Evolutionary conservation across 1,140 invertebrate species (phyloP).

Genomic region (Ctenoplectra terminalis): DNA sequence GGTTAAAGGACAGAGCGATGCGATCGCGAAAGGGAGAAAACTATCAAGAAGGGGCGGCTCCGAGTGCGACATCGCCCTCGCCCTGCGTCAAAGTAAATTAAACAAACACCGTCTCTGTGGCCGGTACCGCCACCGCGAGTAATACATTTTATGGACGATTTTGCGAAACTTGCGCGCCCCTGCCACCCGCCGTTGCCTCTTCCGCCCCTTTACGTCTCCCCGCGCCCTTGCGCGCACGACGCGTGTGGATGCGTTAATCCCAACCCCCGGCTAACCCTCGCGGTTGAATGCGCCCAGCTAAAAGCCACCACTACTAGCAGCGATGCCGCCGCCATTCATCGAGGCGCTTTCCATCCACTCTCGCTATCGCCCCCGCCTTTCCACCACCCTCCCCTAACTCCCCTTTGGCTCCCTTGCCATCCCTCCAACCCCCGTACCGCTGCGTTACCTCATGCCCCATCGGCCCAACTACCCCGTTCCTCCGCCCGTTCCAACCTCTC

Average conservation of each 20-base stretch:
- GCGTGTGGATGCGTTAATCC: conserved; percentile 68
- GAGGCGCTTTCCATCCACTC: conserved; percentile 61
- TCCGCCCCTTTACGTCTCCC: conserved; percentile 2
- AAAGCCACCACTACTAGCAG: conserved; percentile 66
- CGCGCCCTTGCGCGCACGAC: conserved; percentile 26
- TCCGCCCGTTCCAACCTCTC: conserved; percentile 66
- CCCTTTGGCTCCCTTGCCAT: conserved; percentile 20
- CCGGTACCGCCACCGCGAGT: conserved; percentile 43
- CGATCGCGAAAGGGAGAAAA: conserved; percentile 5
- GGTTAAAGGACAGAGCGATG: conserved; percentile 21
- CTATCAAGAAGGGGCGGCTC: conserved; percentile 47
- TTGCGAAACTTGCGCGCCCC: conserved; percentile 57
- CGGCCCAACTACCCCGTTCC: conserved; percentile 24
- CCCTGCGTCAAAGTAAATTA: conserved; percentile 67
- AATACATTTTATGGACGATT: conserved; percentile 72
- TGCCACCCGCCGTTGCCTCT: no score
- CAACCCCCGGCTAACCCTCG: conserved; percentile 67
- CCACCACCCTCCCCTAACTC: conserved; percentile 44
- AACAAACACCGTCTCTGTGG: conserved; percentile 65
- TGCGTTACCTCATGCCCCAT: conserved; percentile 52
- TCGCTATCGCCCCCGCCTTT: conserved; percentile 13
- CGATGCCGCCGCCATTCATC: conserved; percentile 65
- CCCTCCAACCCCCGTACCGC: conserved; percentile 35
- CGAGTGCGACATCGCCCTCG: neutral
- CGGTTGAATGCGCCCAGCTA: conserved; percentile 71